Base-by-base conservation (phyloP, 1,140 invertebrate genomes). In the Nasonia vitripennis region DNA sequence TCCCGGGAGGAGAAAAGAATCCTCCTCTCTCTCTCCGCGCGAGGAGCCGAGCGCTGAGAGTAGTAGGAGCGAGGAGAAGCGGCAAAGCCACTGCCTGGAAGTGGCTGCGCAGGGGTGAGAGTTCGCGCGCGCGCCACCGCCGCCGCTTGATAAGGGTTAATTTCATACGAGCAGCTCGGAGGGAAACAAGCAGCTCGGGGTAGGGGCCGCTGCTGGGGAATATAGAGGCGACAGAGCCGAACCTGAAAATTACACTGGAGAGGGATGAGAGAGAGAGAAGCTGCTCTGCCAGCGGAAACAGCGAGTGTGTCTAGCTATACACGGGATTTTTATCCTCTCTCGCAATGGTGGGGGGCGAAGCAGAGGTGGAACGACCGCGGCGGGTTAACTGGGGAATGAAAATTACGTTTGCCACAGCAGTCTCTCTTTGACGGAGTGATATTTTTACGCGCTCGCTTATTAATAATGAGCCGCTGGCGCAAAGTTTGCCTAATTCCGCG, bases 91-190 rank as follows among this genome's bases (percentile, higher is more conserved):
- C n/a, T 31, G 68, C 75, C 62, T 70, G 75, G 67, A 84, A 78
- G 83, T 84, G 73, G 85, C 80, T 67, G 82, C 81, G 27, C 55
- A 62, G 55, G 79, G 85, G 71, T 48, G 71, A 23, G 81, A 68
- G 74, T 62, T 34, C n/a, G 88, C 85, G 79, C 89, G 89, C 87
- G 88, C 17, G 55, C 55, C 55, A n/a, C 55, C 55, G 7, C 68
- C 88, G 90, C 87, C 89, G 91, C 91, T 92, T 94, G 92, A 94
- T 93, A 93, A 93, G 92, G 92, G 92, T 94, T 94, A 94, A 93
- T 93, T 93, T 93, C 90, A 90, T 91, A 92, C 89, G 91, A 91
- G 90, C 41, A n/a, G 71, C 71, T 78, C 83, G 34, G 78, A 74
- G 78, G 77, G 74, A 62, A 82, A 82, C 81, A 82, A 82, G 81